Evolutionary conservation across 2,797 vertebrate species (phyloP), one percentile per base, ranked within the genome.

Genomic region (Diplodus puntazzo): DNA sequence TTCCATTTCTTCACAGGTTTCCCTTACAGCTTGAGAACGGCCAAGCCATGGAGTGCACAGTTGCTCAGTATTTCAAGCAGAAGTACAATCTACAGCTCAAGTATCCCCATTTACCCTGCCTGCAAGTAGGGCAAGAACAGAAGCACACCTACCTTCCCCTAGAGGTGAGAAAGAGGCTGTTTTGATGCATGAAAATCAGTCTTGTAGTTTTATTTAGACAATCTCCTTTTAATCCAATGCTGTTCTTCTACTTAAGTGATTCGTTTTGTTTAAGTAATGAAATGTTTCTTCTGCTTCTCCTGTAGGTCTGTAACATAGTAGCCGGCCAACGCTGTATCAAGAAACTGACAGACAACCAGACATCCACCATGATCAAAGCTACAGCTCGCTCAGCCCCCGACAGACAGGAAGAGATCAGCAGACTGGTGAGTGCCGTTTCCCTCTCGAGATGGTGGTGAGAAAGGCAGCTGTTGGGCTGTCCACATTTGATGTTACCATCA

Each of bases 61-160:
- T 99, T 79, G 97, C 98, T 76, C 98, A 99, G 85, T 99, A 99
- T 92, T 99, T 99, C 92, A 99, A 99, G 88, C 98, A 99, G 91
- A 99, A 99, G 87, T 99, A 99, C 93, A 99, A 96, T 81, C 95
- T 99, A 81, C 98, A 99, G 90, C 95, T 99, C 78, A 99, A 99
- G 90, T 99, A 99, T 78, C 97, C 98, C 25, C 98, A 99, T 78
- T 95, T 99, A 87, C 98, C 98, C 64, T 99, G 98, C 89, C 95
- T 99, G 80, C 98, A 99, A 93, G 98, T 99, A 58, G 98, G 98
- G 13, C 98, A 99, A 90, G 98, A 99, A 76, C 98, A 99, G 93
- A 99, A 99, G 91, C 98, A 99, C 94, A 99, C 98, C 0, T 99
- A 99, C 82, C 92, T 99, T 67, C 98, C 98, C n/a, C 95, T 99